phyloP scores from a whole-genome alignment of 2,113 vertebrate genomes.

The Passer domesticus region DNA sequence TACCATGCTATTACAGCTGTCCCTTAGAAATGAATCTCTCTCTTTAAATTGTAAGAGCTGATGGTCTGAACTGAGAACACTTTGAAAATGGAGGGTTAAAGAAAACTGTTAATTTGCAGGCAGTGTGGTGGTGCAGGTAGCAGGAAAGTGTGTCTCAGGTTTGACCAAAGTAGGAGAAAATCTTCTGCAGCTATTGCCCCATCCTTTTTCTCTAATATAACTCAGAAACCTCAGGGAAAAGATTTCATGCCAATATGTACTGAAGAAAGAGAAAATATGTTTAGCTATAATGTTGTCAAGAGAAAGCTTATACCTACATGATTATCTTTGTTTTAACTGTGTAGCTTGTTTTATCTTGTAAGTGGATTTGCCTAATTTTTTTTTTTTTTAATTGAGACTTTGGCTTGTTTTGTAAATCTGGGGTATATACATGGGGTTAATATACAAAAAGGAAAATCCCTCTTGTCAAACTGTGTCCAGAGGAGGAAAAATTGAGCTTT shows the following conservation, averaged over 20 bases:
- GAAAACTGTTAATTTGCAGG: not conserved
- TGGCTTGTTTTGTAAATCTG: not conserved
- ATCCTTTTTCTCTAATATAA: not conserved
- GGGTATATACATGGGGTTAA: not conserved
- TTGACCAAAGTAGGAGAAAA: not conserved
- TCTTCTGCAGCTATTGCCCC: not conserved
- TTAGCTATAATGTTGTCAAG: not conserved
- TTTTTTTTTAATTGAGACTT: not conserved
- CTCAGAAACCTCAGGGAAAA: not conserved
- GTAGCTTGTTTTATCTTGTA: not conserved
- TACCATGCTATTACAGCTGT: not conserved
- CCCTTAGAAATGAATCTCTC: conserved; percentile 10
- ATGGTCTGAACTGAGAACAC: not conserved
- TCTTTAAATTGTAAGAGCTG: not conserved
- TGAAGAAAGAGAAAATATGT: not conserved
- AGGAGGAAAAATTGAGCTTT: not conserved
- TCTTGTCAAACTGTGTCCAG: not conserved
- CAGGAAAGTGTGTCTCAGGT: not conserved
- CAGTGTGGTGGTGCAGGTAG: not conserved
- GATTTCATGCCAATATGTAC: not conserved
- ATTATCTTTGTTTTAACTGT: not conserved
- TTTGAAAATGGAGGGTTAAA: not conserved
- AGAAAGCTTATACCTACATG: not conserved
- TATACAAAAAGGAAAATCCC: not conserved
- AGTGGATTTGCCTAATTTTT: not conserved